These are phyloP conservation scores for Drosophila nr. perissopoda DNA, from an alignment of 2,888 invertebrate genomes.

Conservation along the genomic window DNA sequence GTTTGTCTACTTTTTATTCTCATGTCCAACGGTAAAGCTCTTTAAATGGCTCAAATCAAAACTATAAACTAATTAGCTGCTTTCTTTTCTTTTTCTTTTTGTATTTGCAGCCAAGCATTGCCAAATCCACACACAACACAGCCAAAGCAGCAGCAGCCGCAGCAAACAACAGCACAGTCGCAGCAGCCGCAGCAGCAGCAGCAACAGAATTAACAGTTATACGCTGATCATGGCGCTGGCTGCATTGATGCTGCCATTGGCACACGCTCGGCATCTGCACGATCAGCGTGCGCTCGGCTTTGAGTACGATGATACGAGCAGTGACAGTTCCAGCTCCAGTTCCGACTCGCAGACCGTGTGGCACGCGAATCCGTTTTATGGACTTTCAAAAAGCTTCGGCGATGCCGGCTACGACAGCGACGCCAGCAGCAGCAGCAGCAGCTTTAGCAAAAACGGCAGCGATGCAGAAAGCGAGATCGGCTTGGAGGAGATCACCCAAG, in stretches of 20 bases:
- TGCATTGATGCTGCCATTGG: slow-evolving; percentile 43
- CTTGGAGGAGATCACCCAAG: slow-evolving; percentile 60
- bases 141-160: slow-evolving; percentile 32
- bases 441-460: slow-evolving; percentile 16
- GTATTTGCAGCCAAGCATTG: slow-evolving; percentile 50
- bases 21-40: slow-evolving; percentile 46
- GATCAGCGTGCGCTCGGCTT: slow-evolving; percentile 46
- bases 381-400: slow-evolving; percentile 45
- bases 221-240: slow-evolving; percentile 53
- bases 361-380: slow-evolving; percentile 57
- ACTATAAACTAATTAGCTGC: not conserved
- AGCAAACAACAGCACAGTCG: slow-evolving; percentile 8
- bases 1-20: slow-evolving; percentile 7
- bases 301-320: slow-evolving; percentile 43
- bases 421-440: slow-evolving; percentile 39
- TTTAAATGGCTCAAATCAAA: not conserved
- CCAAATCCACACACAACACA: slow-evolving; percentile 36
- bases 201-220: slow-evolving; percentile 34
- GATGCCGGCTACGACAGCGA: slow-evolving; percentile 51
- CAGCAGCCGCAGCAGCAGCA: slow-evolving; percentile 11
- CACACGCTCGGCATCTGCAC: slow-evolving; percentile 64
- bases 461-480: slow-evolving; percentile 31
- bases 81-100: not conserved
- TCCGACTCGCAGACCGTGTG: slow-evolving; percentile 34
- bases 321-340: slow-evolving; percentile 3